A percentile compares a stretch with the other conserved stretches of the same genome.
phyloP scores from a whole-genome alignment of 2,113 vertebrate genomes.

The Syngnathus scovelli region DNA sequence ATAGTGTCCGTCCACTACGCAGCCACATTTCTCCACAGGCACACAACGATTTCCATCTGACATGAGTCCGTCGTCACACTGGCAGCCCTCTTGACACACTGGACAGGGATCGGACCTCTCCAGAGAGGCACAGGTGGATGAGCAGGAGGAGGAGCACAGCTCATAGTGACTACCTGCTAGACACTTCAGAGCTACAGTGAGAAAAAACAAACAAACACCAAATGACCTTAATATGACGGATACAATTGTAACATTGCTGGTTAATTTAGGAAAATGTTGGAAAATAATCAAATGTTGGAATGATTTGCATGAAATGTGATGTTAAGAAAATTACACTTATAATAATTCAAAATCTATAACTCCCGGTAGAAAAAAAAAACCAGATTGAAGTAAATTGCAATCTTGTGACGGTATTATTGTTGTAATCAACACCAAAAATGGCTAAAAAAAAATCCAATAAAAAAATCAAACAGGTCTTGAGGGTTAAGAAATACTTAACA shows the following conservation, averaged over 20 bases:
- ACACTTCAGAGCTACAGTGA: conserved; percentile 15
- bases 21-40: conserved; percentile 27
- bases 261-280: not conserved
- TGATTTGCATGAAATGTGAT: not conserved
- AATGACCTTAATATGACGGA: not conserved
- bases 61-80: conserved; percentile 23
- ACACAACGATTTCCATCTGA: conserved; percentile 22
- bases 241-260: not conserved
- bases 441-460: not conserved
- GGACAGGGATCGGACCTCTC: conserved; percentile 3
- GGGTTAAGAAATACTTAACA: not conserved
- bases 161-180: conserved; percentile 26
- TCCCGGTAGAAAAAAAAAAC: too few relatives aligned
- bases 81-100: conserved; percentile 23
- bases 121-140: conserved; percentile 32
- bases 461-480: not conserved
- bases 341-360: too few relatives aligned
- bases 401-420: too few relatives aligned
- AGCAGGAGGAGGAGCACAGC: conserved; percentile 19
- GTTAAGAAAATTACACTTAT: not conserved
- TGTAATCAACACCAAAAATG: not conserved
- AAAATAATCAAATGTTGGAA: not conserved
- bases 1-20: conserved; percentile 19
- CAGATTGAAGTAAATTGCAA: too few relatives aligned
- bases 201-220: not conserved